Percentiles rank a stretch among this genome's conserved stretches.
phyloP scores from a whole-genome alignment of 2,888 invertebrate species.

The Achlya flavicornis region DNA sequence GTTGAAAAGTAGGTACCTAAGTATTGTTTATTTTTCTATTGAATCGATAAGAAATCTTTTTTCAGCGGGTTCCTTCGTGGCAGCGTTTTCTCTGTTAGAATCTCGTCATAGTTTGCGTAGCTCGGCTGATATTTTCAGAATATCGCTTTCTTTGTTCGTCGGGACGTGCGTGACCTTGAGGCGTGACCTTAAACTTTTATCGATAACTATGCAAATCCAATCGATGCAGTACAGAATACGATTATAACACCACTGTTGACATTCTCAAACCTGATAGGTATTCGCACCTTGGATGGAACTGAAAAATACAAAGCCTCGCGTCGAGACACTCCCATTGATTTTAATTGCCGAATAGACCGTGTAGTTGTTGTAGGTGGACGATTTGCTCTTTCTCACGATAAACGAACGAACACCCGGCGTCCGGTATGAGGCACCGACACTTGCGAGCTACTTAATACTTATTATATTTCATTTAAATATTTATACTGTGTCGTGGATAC shows the following conservation, averaged over 20 bases:
- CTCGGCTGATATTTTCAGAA: neutral
- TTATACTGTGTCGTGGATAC: neutral
- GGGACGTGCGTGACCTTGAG: conserved; percentile 61
- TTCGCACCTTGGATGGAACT: neutral
- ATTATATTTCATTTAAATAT: neutral
- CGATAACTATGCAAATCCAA: conserved; percentile 33
- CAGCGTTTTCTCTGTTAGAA: conserved; percentile 3
- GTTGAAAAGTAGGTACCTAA: conserved; percentile 19
- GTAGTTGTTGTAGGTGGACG: neutral
- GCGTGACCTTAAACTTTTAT: conserved; percentile 64
- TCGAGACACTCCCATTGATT: conserved; percentile 4
- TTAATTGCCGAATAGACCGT: conserved; percentile 1
- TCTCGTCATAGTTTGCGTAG: neutral
- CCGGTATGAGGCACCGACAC: neutral
- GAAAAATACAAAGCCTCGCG: neutral
- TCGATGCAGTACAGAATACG: conserved; percentile 30
- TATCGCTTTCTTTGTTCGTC: conserved; percentile 34
- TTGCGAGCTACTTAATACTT: neutral
- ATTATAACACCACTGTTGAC: conserved; percentile 16
- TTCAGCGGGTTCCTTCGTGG: conserved; percentile 19
- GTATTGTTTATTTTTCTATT: conserved; percentile 40
- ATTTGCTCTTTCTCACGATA: neutral
- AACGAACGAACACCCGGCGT: neutral
- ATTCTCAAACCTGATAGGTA: neutral
- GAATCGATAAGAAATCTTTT: conserved; percentile 29